Conservation (phyloP, 2,888 invertebrate genomes). For the Tinea trinotella region DNA sequence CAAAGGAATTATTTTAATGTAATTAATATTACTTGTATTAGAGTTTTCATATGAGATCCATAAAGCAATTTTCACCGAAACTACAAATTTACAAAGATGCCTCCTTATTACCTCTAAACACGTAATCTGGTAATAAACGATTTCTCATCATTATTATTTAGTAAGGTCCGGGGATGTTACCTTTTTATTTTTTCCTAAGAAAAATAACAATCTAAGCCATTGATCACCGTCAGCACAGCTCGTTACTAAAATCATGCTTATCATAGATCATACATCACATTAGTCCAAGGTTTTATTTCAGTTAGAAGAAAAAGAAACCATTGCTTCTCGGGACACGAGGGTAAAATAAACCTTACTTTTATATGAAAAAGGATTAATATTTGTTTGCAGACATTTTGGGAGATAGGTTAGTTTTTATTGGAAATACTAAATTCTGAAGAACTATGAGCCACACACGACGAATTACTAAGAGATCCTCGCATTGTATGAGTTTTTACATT, state of each 20-base stretch:
- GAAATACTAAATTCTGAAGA: slow-evolving; percentile 44
- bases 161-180: slow-evolving; percentile 41
- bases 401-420: slow-evolving; percentile 32
- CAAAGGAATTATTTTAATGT: not conserved
- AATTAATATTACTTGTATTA: not conserved
- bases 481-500: slow-evolving; percentile 40
- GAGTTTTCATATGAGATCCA: slow-evolving; percentile 23
- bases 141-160: slow-evolving; percentile 64
- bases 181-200: slow-evolving; percentile 52
- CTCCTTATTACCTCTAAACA: slow-evolving; percentile 58
- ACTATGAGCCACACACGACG: slow-evolving; percentile 69
- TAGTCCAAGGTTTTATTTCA: slow-evolving; percentile 56
- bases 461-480: slow-evolving; percentile 56
- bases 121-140: slow-evolving; percentile 66
- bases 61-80: slow-evolving; percentile 54
- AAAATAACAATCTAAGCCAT: slow-evolving; percentile 48
- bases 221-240: slow-evolving; percentile 54
- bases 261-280: slow-evolving; percentile 58
- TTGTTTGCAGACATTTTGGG: slow-evolving; percentile 23
- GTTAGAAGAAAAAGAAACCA: not conserved
- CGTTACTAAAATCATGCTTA: slow-evolving; percentile 69
- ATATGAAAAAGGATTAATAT: slow-evolving; percentile 29
- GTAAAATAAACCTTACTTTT: not conserved
- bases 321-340: not conserved
- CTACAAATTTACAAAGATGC: slow-evolving; percentile 22